Conservation (phyloP, 1,140 invertebrate species). For the Kradibia gibbosae region DNA sequence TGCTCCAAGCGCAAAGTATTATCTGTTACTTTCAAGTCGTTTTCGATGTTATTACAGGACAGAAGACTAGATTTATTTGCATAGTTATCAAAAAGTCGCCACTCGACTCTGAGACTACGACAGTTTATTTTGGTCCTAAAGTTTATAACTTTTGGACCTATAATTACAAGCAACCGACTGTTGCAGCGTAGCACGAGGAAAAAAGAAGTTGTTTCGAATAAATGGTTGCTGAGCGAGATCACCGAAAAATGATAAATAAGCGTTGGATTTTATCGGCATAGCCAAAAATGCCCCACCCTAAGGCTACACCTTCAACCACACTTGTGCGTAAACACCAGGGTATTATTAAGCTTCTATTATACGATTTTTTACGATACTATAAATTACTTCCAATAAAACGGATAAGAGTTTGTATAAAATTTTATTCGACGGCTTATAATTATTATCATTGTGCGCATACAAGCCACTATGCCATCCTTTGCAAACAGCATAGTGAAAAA, state of each 20-base stretch:
- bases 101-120: not conserved
- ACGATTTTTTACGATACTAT: not conserved
- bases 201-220: not conserved
- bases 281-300: not conserved
- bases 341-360: not conserved
- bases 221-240: not conserved
- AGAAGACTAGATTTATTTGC: not conserved
- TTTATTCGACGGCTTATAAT: not conserved
- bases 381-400: not conserved
- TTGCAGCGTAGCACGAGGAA: not conserved
- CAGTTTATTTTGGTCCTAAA: not conserved
- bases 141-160: not conserved
- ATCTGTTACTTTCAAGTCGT: not conserved
- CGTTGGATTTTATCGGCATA: not conserved
- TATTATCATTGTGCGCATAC: too few species aligned
- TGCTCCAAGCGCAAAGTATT: too few species aligned
- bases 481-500: too few species aligned
- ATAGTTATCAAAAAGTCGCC: not conserved
- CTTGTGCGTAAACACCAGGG: not conserved
- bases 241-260: slow-evolving; percentile 4
- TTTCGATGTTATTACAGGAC: not conserved
- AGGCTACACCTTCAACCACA: not conserved
- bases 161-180: not conserved
- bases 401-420: not conserved
- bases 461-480: too few species aligned